Evolutionary conservation across 1,140 invertebrate genomes (phyloP).

Genomic region (Geopemphigus sp.): DNA sequence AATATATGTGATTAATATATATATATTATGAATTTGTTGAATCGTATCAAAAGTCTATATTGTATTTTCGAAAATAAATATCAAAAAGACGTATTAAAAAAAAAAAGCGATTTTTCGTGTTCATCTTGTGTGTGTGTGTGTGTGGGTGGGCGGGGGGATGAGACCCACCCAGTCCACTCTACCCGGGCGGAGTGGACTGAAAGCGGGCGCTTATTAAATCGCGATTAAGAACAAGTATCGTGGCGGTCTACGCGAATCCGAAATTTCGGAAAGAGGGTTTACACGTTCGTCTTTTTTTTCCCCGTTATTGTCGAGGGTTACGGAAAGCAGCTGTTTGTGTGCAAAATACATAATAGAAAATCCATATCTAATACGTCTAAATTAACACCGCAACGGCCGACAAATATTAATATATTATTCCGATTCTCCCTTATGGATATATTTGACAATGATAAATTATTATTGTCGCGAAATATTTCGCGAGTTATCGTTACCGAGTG

Average conservation of each 20-base stretch:
- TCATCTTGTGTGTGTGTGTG: not conserved
- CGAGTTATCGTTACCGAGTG: not conserved
- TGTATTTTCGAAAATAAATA: conserved; percentile 41
- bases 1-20: conserved; percentile 29
- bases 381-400: conserved; percentile 19
- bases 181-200: not conserved
- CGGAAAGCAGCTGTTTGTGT: conserved; percentile 21
- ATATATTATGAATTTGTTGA: conserved; percentile 33
- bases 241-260: conserved; percentile 36
- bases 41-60: conserved; percentile 34
- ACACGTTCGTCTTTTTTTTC: not conserved
- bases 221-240: conserved; percentile 32
- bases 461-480: not conserved
- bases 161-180: too few relatives aligned
- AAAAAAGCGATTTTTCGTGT: conserved; percentile 40
- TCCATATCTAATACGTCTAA: conserved; percentile 47
- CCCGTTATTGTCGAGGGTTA: not conserved
- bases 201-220: conserved; percentile 25
- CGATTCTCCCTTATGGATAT: not conserved
- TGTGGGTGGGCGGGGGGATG: too few relatives aligned
- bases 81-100: conserved; percentile 7
- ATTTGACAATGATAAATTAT: conserved; percentile 33
- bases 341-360: conserved; percentile 27
- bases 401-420: conserved; percentile 30
- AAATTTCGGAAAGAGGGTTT: conserved; percentile 41